A percentile compares a stretch with the other conserved stretches of the same genome.
phyloP scores from a whole-genome alignment of 1,140 invertebrate genomes.

The Agraylea sexmaculata region DNA sequence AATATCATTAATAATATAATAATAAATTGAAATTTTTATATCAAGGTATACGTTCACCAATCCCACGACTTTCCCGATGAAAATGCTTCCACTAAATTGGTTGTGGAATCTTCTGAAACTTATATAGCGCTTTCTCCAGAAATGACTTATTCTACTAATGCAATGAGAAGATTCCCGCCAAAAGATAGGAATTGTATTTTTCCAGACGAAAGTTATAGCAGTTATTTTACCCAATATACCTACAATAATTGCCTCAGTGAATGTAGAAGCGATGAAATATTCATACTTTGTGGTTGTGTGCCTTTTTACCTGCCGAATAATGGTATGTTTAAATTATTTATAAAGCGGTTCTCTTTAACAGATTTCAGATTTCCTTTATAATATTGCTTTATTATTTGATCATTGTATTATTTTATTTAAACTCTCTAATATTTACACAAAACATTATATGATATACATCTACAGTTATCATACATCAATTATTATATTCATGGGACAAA shows the following conservation, averaged over 20 bases:
- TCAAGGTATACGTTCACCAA: slow-evolving; percentile 47
- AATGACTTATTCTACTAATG: slow-evolving; percentile 42
- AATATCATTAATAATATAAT: slow-evolving; percentile 8
- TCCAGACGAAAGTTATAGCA: slow-evolving; percentile 34
- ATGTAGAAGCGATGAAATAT: slow-evolving; percentile 36
- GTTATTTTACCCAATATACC: slow-evolving; percentile 38
- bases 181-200: slow-evolving; percentile 45
- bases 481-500: too few species aligned
- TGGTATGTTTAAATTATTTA: slow-evolving; percentile 27
- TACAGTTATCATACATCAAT: too few species aligned
- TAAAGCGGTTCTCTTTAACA: too few species aligned
- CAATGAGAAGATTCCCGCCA: slow-evolving; percentile 35
- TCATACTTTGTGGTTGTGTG: slow-evolving; percentile 42
- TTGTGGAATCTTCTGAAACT: slow-evolving; percentile 40
- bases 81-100: slow-evolving; percentile 41
- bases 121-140: slow-evolving; percentile 47
- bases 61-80: slow-evolving; percentile 48
- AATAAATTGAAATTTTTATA: slow-evolving; percentile 5
- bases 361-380: too few species aligned
- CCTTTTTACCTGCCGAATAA: slow-evolving; percentile 43
- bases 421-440: too few species aligned
- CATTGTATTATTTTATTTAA: too few species aligned
- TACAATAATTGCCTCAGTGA: slow-evolving; percentile 52
- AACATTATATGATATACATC: too few species aligned
- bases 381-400: too few species aligned